Base-by-base conservation (phyloP, 2,888 invertebrate genomes). In the Eutolmus rufibarbis region DNA sequence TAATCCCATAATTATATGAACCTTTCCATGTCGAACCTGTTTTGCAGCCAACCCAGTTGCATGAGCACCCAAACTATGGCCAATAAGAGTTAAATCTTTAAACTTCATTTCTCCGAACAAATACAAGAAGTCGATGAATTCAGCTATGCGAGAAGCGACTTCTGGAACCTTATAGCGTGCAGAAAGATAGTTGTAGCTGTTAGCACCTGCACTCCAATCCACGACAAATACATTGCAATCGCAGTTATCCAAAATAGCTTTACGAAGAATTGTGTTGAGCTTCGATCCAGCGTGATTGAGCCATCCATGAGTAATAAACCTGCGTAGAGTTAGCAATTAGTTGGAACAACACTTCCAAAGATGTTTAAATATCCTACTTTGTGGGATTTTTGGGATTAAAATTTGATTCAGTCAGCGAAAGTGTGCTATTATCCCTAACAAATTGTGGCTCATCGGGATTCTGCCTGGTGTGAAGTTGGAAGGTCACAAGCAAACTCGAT, bases 11-110 rank as follows among this genome's bases (percentile, higher is more conserved):
- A 94, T 94, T 1, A 93, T 93, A 88, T 94, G 93, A 37, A 94
- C 93, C 31, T 93, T 93, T 79, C 94, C 95, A 90, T 92, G 90
- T 87, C 92, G 93, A 1, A 93, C 93, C 89, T 93, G 93, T 88
- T 94, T 94, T 1, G 94, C 95, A 74, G 94, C 93, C 88, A 93
- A 93, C 2, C 94, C 94, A 79, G 93, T 93, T 8, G 94, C 94
- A 90, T 94, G 94, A 8, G 94, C 94, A 4, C 95, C 95, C 86
- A 95, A 92, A 89, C 95, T 95, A 89, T 95, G 94, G 0, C 94
- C 95, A 43, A 94, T 94, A 1, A 92, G 57, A 93, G 93, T 91
- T 91, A 94, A 89, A 91, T 91, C 14, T 91, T 93, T 16, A 93
- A 93, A 76, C 91, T 91, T 40, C 92, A 93, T 14, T 92, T 93